A percentile compares a stretch with the other conserved stretches of the same genome.
These are phyloP conservation scores for Drosophila phalerata DNA, from an alignment of 2,888 invertebrate species.

Conservation along the genomic window DNA sequence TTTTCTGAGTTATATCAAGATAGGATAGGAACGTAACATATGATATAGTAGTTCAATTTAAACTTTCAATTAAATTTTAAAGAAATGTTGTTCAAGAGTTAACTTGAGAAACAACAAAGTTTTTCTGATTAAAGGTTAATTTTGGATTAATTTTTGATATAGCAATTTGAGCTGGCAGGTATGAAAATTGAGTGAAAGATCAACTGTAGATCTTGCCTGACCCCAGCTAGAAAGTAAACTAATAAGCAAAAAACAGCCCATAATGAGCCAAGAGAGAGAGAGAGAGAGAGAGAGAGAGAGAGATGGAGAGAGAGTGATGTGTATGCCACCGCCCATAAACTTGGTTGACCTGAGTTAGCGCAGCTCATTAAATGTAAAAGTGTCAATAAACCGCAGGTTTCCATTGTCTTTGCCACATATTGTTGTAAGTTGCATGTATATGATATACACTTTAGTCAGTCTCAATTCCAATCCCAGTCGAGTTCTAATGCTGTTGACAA, in stretches of 20 bases:
- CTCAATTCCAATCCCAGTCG: conserved; percentile 16
- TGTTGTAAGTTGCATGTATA: not conserved
- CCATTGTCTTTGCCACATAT: conserved; percentile 49
- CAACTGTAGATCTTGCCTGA: conserved; percentile 1
- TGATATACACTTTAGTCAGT: conserved; percentile 6
- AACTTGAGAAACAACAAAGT: too few relatives aligned
- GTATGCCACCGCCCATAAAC: conserved; percentile 42
- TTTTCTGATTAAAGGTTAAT: too few relatives aligned
- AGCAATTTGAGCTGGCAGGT: too few relatives aligned
- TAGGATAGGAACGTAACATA: too few relatives aligned
- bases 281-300: conserved; percentile 20
- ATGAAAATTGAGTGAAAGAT: not conserved
- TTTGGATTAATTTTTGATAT: too few relatives aligned
- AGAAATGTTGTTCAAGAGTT: too few relatives aligned
- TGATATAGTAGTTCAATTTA: too few relatives aligned
- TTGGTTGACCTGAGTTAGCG: conserved; percentile 53
- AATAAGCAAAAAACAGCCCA: not conserved
- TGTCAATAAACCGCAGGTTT: conserved; percentile 70
- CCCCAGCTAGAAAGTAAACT: conserved; percentile 20
- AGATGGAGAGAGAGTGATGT: conserved; percentile 33
- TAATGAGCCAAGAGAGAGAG: conserved; percentile 1
- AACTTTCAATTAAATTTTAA: too few relatives aligned
- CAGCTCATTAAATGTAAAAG: conserved; percentile 76
- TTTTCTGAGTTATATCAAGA: too few relatives aligned
- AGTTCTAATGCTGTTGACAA: conserved; percentile 52